phyloP scores from a whole-genome alignment of 2,113 vertebrate species.

The Clarias macrocephalus region DNA sequence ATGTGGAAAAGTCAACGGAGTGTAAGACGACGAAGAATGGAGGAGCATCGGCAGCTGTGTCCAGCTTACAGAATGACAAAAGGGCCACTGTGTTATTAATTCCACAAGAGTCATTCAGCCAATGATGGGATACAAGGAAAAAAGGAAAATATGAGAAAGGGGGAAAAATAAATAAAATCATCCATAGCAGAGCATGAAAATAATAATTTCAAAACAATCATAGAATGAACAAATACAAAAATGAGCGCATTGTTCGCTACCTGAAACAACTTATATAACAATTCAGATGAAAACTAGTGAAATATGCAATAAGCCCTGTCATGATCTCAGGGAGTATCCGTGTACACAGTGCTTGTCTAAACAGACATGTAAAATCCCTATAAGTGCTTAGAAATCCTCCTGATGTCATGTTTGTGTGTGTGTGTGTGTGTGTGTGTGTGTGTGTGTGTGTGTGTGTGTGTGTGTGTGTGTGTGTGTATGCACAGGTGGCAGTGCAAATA shows the following conservation, averaged over 20 bases:
- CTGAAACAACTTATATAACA: not conserved
- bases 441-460: too few relatives aligned
- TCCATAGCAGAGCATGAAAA: not conserved
- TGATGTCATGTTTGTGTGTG: not conserved
- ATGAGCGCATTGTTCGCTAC: not conserved
- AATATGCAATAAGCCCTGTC: not conserved
- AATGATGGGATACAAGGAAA: not conserved
- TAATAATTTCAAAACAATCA: too few relatives aligned
- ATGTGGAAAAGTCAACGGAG: slow-evolving; percentile 37
- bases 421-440: too few relatives aligned
- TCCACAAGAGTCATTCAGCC: slow-evolving; percentile 5
- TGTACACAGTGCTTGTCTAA: not conserved
- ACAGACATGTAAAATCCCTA: not conserved
- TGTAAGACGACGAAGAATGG: slow-evolving; percentile 45
- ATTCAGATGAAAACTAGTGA: not conserved
- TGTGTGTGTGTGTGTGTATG: too few relatives aligned
- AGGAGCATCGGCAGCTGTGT: slow-evolving; percentile 34
- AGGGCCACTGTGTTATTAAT: slow-evolving; percentile 15
- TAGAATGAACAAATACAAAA: not conserved
- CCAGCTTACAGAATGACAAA: slow-evolving; percentile 32
- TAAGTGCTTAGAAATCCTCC: not conserved
- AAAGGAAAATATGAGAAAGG: not conserved
- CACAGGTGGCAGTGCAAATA: not conserved
- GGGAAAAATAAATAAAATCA: not conserved
- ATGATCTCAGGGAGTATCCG: not conserved